Conservation (phyloP, 2,888 invertebrate species). For the Stomorhina lunata region DNA sequence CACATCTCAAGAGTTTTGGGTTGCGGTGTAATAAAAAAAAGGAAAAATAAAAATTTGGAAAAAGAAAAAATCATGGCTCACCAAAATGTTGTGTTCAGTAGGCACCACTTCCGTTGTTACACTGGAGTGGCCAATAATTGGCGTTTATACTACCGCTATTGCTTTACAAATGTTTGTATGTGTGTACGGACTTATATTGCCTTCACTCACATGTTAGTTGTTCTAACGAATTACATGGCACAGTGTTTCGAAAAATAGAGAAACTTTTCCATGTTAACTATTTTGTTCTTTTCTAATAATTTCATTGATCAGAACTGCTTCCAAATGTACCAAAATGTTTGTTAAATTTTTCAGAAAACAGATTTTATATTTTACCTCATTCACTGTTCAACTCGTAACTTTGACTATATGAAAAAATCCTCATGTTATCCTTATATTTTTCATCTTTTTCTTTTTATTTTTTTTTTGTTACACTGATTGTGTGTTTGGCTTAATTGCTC, state of each 20-base stretch:
- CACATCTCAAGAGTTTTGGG: conserved; percentile 61
- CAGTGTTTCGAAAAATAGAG: conserved; percentile 33
- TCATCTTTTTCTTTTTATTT: not conserved
- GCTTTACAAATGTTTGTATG: conserved; percentile 36
- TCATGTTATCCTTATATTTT: conserved; percentile 33
- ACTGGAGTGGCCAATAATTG: conserved; percentile 67
- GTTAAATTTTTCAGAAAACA: not conserved
- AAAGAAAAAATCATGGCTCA: conserved; percentile 22
- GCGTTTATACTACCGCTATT: conserved; percentile 63
- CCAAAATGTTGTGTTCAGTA: conserved; percentile 63
- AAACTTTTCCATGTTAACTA: not conserved
- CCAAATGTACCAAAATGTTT: not conserved
- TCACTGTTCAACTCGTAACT: conserved; percentile 43
- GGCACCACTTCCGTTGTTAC: conserved; percentile 68
- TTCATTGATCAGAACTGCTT: too few relatives aligned
- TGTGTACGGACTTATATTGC: conserved; percentile 6
- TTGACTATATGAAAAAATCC: conserved; percentile 44
- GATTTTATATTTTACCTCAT: not conserved
- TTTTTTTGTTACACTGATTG: conserved; percentile 54
- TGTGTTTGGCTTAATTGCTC: conserved; percentile 64
- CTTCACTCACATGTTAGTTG: conserved; percentile 56
- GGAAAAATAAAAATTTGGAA: conserved; percentile 19
- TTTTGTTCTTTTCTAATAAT: not conserved
- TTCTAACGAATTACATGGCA: conserved; percentile 32
- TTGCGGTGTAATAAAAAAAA: conserved; percentile 49